Evolutionary conservation across 1,140 invertebrate species (phyloP).

Genomic region (Diplogasteroides magnus): DNA sequence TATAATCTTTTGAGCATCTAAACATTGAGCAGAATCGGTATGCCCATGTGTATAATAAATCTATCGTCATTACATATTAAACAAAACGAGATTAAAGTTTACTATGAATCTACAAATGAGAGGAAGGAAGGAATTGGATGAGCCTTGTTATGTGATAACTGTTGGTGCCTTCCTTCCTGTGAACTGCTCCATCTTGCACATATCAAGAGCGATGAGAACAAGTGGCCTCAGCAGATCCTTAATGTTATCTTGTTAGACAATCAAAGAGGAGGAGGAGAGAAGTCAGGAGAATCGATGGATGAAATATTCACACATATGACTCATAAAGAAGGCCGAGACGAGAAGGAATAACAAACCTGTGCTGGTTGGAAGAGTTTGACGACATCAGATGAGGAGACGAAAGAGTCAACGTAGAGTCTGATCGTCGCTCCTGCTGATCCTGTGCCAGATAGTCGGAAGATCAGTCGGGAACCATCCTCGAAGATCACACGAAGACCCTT

Average conservation of each 20-base stretch:
- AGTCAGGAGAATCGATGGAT: not conserved
- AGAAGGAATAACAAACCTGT: constrained; percentile 61
- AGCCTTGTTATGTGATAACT: constrained; percentile 87
- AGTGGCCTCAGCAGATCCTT: constrained; percentile 75
- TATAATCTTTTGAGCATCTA: too few relatives aligned
- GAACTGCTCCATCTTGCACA: constrained; percentile 75
- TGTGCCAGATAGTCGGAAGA: constrained; percentile 90
- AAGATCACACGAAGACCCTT: constrained; percentile 89
- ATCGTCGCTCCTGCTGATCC: constrained; percentile 94
- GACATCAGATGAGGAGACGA: constrained; percentile 65
- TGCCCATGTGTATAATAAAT: too few relatives aligned
- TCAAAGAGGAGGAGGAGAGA: constrained; percentile 25
- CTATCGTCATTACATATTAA: too few relatives aligned
- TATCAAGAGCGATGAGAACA: constrained; percentile 76
- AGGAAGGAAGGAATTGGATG: too few relatives aligned
- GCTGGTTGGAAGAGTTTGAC: constrained; percentile 68
- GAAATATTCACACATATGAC: not conserved
- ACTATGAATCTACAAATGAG: too few relatives aligned
- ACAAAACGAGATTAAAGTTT: too few relatives aligned
- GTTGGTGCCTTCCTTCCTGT: constrained; percentile 84
- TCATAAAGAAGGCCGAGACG: constrained; percentile 1
- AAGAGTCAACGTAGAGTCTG: constrained; percentile 84
- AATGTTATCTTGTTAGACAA: constrained; percentile 31
- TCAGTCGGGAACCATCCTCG: constrained; percentile 82
- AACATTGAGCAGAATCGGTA: too few relatives aligned